Percentiles rank a stretch among this genome's conserved stretches.
Conservation (phyloP, 2,113 vertebrate genomes). For the Crotophaga sulcirostris region DNA sequence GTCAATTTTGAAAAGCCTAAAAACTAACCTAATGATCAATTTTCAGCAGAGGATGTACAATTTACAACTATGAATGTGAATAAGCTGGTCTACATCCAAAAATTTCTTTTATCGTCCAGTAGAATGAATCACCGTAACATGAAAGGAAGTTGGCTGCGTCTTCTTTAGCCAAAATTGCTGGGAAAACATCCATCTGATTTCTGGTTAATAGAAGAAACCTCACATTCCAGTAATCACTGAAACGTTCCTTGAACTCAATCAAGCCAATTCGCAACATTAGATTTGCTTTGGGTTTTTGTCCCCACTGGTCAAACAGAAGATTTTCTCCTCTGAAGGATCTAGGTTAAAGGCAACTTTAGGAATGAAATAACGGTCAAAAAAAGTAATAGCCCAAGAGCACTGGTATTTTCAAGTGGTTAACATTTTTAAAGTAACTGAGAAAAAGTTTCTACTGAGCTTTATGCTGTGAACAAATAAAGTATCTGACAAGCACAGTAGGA, state of each 20-base stretch:
- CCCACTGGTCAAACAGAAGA: neutral
- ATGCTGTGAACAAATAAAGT: neutral
- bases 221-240: neutral
- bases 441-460: neutral
- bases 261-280: neutral
- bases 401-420: neutral
- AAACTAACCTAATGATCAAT: neutral
- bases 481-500: neutral
- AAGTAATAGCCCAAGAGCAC: neutral
- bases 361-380: neutral
- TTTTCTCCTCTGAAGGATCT: neutral
- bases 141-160: neutral
- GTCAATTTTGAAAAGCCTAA: neutral
- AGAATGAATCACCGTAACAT: neutral
- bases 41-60: neutral
- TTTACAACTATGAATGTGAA: neutral
- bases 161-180: neutral
- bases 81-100: neutral
- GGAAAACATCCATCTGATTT: neutral
- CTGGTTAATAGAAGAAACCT: neutral
- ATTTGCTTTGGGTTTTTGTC: neutral
- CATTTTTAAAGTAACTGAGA: neutral
- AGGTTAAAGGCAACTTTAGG: neutral
- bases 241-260: neutral
- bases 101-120: neutral